Evolutionary conservation across 2,113 vertebrate species (phyloP), one percentile per base, ranked within the genome.

Genomic region (Girardinichthys multiradiatus): DNA sequence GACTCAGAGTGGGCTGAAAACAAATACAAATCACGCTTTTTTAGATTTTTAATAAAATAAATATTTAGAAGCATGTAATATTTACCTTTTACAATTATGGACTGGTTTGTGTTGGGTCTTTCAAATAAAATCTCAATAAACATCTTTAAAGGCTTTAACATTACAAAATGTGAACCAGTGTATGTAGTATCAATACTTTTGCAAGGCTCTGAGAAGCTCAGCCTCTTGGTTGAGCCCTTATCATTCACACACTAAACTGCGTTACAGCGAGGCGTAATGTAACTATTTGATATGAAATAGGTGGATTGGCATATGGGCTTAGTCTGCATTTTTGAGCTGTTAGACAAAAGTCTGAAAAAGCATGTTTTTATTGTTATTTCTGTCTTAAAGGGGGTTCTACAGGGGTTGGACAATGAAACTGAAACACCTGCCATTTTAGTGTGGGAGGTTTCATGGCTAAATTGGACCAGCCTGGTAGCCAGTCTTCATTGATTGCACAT

Each of bases 211-310:
- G 42, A 19, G 17, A 45, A 45, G 72, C 79, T 72, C 39, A 0
- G 54, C 51, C 74, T 75, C 61, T 62, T 82, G n/a, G 67, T 87
- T 84, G 62, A 77, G 60, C 74, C 76, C 58, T 80, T 70, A 78
- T 76, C 37, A 67, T 79, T 76, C 48, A 65, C 72, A 83, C 68
- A 48, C 78, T 17, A 4, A 35, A 24, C 54, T 63, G 48, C 17
- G 35, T 64, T 86, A 69, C 35, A 33, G 29, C 66, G 39, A 61
- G 37, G 74, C 39, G 54, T 72, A 37, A 8, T 12, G 67, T 72
- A 61, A 77, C 68, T 66, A 69, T 51, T 51, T 10, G 24, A n/a
- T n/a, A 10, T 54, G 19, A 17, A n/a, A 54, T 10, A n/a, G 42
- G 42, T 45, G 42, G 17, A 19, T 19, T 45, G 24, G 24, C 48